phyloP scores from a whole-genome alignment of 2,888 invertebrate species.

The Brassicogethes aeneus region DNA sequence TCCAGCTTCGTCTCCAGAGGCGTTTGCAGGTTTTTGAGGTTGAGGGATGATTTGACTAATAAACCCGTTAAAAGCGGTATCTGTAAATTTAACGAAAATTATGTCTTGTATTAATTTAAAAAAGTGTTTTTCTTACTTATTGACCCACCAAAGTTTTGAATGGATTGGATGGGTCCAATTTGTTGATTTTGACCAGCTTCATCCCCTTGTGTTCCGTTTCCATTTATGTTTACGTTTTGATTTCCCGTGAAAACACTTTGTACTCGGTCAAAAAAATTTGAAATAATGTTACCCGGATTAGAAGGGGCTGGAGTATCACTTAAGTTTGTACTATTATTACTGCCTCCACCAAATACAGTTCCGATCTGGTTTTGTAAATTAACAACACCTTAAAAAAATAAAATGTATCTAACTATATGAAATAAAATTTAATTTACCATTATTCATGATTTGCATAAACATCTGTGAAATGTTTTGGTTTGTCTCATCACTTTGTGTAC shows the following conservation, averaged over 20 bases:
- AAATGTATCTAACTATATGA: too few relatives aligned
- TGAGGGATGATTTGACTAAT: constrained; percentile 7
- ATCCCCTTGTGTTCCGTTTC: not conserved
- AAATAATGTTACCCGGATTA: not conserved
- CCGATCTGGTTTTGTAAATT: too few relatives aligned
- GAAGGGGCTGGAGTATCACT: not conserved
- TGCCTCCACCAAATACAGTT: too few relatives aligned
- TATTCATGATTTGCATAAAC: too few relatives aligned
- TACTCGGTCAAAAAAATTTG: too few relatives aligned
- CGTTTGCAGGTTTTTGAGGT: constrained; percentile 10
- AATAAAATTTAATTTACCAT: too few relatives aligned
- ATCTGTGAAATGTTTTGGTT: too few relatives aligned
- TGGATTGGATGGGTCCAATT: too few relatives aligned
- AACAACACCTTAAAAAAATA: too few relatives aligned
- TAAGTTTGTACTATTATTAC: not conserved
- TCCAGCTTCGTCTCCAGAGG: not conserved
- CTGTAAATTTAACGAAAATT: not conserved
- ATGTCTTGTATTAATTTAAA: not conserved
- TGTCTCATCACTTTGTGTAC: not conserved
- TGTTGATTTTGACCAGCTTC: not conserved
- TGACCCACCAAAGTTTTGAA: not conserved
- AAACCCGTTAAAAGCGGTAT: constrained; percentile 5
- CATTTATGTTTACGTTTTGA: not conserved
- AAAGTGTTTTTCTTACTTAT: not conserved
- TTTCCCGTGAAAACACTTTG: not conserved